Evolutionary conservation across 1,140 invertebrate genomes (phyloP), one percentile per base, ranked within the genome.

Genomic region (Danaus melanippus): DNA sequence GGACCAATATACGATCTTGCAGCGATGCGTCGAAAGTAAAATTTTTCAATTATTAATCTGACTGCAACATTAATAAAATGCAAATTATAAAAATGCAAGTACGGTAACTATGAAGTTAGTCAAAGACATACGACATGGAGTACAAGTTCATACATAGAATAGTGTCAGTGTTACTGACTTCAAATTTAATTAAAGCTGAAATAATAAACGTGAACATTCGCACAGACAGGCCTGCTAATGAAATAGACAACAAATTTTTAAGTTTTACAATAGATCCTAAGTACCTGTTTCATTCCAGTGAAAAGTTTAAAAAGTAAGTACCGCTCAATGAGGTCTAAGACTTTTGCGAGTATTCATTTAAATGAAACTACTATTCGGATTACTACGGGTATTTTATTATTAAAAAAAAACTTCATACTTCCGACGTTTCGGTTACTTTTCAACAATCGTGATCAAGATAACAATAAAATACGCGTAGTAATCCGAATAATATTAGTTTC

Each of bases 251-350:
- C 3, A 89, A 87, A 56, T 92, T 92, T 77, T 71, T 92, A n/a
- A 92, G 91, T 69, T 84, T 92, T 50, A 89, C 90, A 3, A 69
- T 92, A 9, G 90, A 92, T 71, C 90, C 90, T 0, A 79, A 86
- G 42, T 76, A 77, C 72, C 61, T 85, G 12, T 82, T 84, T 62
- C 67, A 69, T 0, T 71, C 58, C 3, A 74, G 61, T 52, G 71
- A 74, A 7, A 79, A 79, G 48, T 77, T 76, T 60, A 71, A 67
- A 12, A 74, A 64, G 82, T 84, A 50, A 77, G 76, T 75, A 41
- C 21, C 17, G 17, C n/a, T n/a, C n/a, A n/a, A n/a, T n/a, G n/a
- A n/a, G n/a, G n/a, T n/a, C n/a, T n/a, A n/a, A n/a, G n/a, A n/a
- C n/a, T n/a, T n/a, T n/a, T n/a, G n/a, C n/a, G n/a, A n/a, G n/a